Conservation (phyloP, 2,113 vertebrate genomes). For the Mus musculus region DNA sequence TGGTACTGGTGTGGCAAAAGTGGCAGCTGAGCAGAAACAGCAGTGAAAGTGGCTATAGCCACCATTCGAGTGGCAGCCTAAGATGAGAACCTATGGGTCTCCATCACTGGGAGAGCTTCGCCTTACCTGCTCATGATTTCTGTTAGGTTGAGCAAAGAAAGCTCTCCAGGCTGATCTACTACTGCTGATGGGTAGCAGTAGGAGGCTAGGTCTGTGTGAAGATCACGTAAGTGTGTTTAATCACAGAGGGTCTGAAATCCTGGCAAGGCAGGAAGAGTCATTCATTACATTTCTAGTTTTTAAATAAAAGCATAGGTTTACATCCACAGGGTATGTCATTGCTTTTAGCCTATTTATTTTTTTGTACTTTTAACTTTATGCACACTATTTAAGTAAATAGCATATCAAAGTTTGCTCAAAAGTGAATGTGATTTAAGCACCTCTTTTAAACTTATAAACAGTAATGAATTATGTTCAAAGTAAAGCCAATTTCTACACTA, state of each 20-base stretch:
- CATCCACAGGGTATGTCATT: not conserved
- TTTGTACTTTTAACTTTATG: not conserved
- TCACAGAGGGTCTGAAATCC: not conserved
- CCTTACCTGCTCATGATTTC: not conserved
- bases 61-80: no score
- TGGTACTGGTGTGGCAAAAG: not conserved
- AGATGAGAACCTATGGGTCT: not conserved
- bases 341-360: not conserved
- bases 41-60: not conserved
- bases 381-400: not conserved
- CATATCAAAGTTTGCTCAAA: constrained; percentile 22
- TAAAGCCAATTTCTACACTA: constrained; percentile 38
- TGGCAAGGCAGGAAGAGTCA: not conserved
- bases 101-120: not conserved
- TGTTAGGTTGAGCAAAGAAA: not conserved
- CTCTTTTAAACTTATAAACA: constrained; percentile 16
- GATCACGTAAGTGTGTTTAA: not conserved
- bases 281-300: constrained; percentile 39
- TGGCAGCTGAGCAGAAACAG: not conserved
- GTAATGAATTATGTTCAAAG: not conserved
- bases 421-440: not conserved
- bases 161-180: not conserved
- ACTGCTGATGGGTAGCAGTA: not conserved
- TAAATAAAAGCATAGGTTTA: constrained; percentile 21
- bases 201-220: not conserved